These are phyloP conservation scores for Coturnix japonica DNA, from an alignment of 2,113 vertebrate genomes.

Conservation along the genomic window DNA sequence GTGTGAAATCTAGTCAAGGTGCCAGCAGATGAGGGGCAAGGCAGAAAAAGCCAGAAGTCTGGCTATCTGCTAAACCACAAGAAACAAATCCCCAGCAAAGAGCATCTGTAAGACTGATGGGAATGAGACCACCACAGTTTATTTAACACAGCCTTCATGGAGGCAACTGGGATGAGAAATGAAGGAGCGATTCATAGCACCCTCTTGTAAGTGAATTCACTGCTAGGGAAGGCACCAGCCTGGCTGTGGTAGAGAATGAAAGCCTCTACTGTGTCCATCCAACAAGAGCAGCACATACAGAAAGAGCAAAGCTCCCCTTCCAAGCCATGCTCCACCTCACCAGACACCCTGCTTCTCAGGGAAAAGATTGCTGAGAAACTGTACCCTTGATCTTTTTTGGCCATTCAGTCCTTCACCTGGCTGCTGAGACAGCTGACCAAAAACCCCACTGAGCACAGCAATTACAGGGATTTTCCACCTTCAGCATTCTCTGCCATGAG, in stretches of 20 bases:
- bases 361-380: background rate
- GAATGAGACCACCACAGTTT: background rate
- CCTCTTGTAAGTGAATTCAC: conserved; percentile 10
- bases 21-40: background rate
- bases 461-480: background rate
- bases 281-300: background rate
- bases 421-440: background rate
- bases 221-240: background rate
- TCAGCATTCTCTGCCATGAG: rapidly evolving
- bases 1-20: background rate
- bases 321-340: background rate
- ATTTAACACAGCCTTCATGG: background rate
- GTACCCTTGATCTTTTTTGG: background rate
- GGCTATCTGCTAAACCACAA: background rate
- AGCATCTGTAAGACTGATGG: background rate
- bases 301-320: background rate
- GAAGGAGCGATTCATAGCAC: conserved; percentile 41
- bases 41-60: background rate
- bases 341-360: background rate
- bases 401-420: background rate
- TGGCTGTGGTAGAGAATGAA: background rate
- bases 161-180: background rate
- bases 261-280: conserved; percentile 39
- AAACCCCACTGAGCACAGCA: background rate
- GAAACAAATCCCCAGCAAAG: background rate